A percentile compares a stretch with the other conserved stretches of the same genome.
phyloP scores from a whole-genome alignment of 1,140 invertebrate genomes.

The Melanaphis sacchari region DNA sequence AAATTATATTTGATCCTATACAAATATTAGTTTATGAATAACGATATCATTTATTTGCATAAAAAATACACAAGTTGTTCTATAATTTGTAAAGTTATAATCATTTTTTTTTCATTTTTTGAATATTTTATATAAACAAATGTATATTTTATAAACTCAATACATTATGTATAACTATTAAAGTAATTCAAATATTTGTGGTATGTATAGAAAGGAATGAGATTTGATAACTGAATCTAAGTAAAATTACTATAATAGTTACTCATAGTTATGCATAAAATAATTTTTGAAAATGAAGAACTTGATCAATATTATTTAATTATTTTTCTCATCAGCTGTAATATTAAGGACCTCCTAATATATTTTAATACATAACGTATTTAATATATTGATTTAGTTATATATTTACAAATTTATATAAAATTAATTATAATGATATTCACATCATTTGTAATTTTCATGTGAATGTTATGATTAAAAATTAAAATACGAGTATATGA shows the following conservation, averaged over 20 bases:
- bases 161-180: not conserved
- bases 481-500: too few species aligned
- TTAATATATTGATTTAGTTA: too few species aligned
- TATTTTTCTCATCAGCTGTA: too few species aligned
- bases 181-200: not conserved
- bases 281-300: too few species aligned
- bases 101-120: not conserved
- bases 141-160: not conserved
- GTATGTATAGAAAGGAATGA: not conserved
- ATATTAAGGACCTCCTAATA: too few species aligned
- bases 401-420: too few species aligned
- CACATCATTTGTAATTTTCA: too few species aligned
- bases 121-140: not conserved
- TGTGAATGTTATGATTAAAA: too few species aligned
- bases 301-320: too few species aligned
- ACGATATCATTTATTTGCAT: not conserved
- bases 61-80: not conserved
- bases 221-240: not conserved
- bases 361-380: too few species aligned
- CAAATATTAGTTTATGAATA: not conserved
- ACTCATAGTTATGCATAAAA: not conserved
- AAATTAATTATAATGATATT: too few species aligned
- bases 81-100: not conserved
- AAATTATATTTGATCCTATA: not conserved
- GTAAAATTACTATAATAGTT: not conserved